phyloP scores from a whole-genome alignment of 2,888 invertebrate species.

The Drosophila mercatorum region DNA sequence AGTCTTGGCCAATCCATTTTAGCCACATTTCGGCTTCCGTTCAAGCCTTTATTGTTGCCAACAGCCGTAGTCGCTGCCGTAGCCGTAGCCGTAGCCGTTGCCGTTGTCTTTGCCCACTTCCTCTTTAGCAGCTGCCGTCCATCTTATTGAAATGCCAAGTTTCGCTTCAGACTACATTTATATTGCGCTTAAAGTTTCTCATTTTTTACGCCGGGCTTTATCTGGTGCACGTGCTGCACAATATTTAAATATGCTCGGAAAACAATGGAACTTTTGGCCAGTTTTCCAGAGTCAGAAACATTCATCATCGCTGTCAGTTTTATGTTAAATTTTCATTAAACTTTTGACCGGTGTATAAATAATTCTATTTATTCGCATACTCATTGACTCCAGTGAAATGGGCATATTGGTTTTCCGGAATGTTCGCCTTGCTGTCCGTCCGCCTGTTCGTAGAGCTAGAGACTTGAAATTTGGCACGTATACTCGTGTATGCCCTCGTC shows the following conservation, averaged over 20 bases:
- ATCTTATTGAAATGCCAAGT: constrained; percentile 6
- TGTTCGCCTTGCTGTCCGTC: too few relatives aligned
- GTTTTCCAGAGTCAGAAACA: constrained; percentile 29
- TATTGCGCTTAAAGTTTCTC: constrained; percentile 10
- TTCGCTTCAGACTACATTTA: background rate
- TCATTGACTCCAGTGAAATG: too few relatives aligned
- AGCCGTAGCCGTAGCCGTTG: background rate
- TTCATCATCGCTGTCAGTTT: constrained; percentile 68
- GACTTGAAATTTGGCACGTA: too few relatives aligned
- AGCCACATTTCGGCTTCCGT: background rate
- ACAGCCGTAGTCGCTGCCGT: background rate
- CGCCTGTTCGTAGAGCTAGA: too few relatives aligned
- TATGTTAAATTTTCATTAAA: constrained; percentile 72
- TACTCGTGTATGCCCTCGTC: too few relatives aligned
- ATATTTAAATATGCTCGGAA: constrained; percentile 12
- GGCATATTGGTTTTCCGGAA: too few relatives aligned
- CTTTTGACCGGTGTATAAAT: constrained; percentile 42
- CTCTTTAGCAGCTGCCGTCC: constrained; percentile 3
- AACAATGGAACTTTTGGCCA: constrained; percentile 6
- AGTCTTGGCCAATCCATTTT: background rate
- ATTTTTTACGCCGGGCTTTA: constrained; percentile 16
- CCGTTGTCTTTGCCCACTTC: background rate
- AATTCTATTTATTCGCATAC: background rate
- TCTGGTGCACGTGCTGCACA: constrained; percentile 38
- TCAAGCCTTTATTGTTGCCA: background rate